Conservation (phyloP, 2,113 vertebrate species). For the Piprites chloris region DNA sequence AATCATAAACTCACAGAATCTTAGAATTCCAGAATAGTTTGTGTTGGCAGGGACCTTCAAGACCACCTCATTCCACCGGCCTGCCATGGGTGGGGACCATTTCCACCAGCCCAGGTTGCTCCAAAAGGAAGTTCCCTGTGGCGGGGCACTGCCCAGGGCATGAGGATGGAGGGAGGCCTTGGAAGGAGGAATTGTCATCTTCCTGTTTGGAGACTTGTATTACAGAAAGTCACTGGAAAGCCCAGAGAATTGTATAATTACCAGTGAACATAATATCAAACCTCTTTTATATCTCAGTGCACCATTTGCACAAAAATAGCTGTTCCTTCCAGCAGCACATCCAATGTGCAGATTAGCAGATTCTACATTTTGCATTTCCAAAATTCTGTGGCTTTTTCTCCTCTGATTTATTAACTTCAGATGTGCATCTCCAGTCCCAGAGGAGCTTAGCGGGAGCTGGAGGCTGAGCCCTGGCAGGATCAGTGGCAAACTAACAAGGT, state of each 20-base stretch:
- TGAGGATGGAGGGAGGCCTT: accelerated
- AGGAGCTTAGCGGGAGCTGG: background rate
- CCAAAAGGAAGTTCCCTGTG: background rate
- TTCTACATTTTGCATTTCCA: background rate
- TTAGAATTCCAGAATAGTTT: background rate
- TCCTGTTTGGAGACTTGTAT: accelerated
- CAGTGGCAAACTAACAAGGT: slow-evolving; percentile 45
- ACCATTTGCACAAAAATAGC: background rate
- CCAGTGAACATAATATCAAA: background rate
- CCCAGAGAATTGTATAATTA: background rate
- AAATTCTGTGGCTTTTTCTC: background rate
- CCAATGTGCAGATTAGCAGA: background rate
- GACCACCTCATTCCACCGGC: accelerated
- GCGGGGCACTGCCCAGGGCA: accelerated
- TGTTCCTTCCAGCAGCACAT: background rate
- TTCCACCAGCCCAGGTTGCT: background rate
- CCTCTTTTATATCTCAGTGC: background rate
- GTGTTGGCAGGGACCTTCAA: no score
- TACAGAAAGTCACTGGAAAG: background rate
- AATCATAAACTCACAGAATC: background rate
- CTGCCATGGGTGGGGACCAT: background rate
- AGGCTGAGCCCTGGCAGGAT: slow-evolving; percentile 40
- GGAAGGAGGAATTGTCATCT: background rate
- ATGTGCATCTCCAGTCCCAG: background rate
- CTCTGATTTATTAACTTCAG: background rate